Evolutionary conservation across 2,888 invertebrate genomes (phyloP), one percentile per base, ranked within the genome.

Genomic region (Xestia sexstrigata): DNA sequence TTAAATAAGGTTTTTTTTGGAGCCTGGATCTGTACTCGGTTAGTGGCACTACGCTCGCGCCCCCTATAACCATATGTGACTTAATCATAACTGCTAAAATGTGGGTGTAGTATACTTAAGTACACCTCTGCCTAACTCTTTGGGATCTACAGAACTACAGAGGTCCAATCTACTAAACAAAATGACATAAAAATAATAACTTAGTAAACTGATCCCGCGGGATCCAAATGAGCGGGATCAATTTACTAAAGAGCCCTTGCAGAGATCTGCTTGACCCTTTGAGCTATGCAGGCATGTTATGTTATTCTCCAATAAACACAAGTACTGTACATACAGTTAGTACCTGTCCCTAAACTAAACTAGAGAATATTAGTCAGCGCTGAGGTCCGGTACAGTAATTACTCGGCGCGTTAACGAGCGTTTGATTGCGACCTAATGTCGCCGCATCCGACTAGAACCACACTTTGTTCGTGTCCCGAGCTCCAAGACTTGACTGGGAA

Each of bases 351-450:
- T 65, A 60, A 60, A 17, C 63, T 81, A 73, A 82, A 83, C 74
- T 83, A 26, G 78, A 70, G 81, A 81, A 84, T 84, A 84, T 84
- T 84, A 84, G 84, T 84, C 78, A 84, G 84, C 84, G 68, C 68
- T 76, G 77, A 83, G 70, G 84, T 78, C 84, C 84, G 35, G 79
- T 74, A 76, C 75, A 83, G 82, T 87, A 88, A 89, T 89, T 86
- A 89, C 84, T 84, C 63, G 71, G 77, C 70, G 87, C 88, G 91
- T 91, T 93, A 94, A 94, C 93, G 93, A 92, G 90, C 90, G 92
- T 92, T 93, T 93, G 92, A 94, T 94, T 93, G 93, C 93, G 87
- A 87, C 85, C 92, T 93, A 93, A 93, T 92, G 92, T 92, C 90
- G 66, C 82, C 84, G 86, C 83, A 78, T 79, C 83, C 84, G 66